Evolutionary conservation across 2,113 vertebrate species (phyloP), one percentile per base, ranked within the genome.

Genomic region (Calidris pygmaea): DNA sequence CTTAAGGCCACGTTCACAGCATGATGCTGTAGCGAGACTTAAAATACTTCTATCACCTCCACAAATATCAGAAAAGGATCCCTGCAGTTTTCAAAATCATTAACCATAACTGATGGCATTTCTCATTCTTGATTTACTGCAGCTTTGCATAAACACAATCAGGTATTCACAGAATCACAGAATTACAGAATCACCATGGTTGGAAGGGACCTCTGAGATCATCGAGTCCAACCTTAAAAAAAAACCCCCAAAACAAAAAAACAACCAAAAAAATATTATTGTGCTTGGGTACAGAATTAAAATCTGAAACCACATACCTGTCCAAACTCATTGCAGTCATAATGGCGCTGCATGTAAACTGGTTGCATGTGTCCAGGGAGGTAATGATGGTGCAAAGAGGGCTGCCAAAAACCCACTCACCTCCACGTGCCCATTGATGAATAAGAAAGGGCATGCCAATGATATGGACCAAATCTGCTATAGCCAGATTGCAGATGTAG

Each of bases 401-500:
- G 13, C 92, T 98, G 37, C 97, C 97, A 59, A 98, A 98, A 22
- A 91, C 95, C 96, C 97, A 98, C 32, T 98, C 34, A 7, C 96
- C 97, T 70, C 96, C 95, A 37, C 7, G 34, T 21, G 96, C 96
- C 97, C 97, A 98, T 60, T 97, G 96, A 80, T 97, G 97, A 74
- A 97, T 97, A 14, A 98, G 95, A 90, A 98, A 98, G 30, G 97
- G 96, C 96, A 98, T 97, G 82, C 96, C 97, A 50, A 77, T 90
- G 71, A 97, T 95, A 58, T 97, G 97, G 52, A 97, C 92, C 74
- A 97, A 91, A 90, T 98, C 97, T 59, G 97, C 97, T 68, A 96
- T 56, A 59, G 97, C 97, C 94, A 98, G 82, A 85, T 95, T 98
- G 85, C 97, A 97, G 67, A 98, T 97, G 75, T 98, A 98, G 86